A percentile compares a stretch with the other conserved stretches of the same genome.
phyloP scores from a whole-genome alignment of 1,140 invertebrate species.

The Rhagoletis pomonella region DNA sequence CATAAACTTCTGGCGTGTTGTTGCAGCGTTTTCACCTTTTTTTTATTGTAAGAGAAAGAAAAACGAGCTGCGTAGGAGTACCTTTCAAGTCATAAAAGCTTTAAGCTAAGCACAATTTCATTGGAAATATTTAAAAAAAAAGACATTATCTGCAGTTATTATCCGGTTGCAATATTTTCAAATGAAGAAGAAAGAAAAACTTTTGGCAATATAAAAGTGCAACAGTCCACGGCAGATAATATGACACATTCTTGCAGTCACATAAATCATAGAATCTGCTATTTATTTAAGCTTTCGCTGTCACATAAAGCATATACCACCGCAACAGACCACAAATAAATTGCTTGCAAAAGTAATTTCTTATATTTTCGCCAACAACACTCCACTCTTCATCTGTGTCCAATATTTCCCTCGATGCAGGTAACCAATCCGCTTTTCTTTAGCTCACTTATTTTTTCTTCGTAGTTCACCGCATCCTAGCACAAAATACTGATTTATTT shows the following conservation, averaged over 20 bases:
- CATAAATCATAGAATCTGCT: constrained; percentile 18
- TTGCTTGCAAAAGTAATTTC: not conserved
- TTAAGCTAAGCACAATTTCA: too few relatives aligned
- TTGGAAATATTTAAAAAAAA: too few relatives aligned
- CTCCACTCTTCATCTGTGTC: not conserved
- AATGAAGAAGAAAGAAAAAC: too few relatives aligned
- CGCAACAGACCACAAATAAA: constrained; percentile 4
- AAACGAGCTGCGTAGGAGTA: too few relatives aligned
- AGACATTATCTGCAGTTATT: too few relatives aligned
- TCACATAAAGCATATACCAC: not conserved
- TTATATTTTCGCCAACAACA: not conserved
- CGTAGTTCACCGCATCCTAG: not conserved
- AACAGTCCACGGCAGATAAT: not conserved
- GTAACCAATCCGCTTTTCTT: not conserved
- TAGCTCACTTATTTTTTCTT: not conserved
- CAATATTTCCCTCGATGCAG: not conserved
- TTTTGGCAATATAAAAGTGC: too few relatives aligned
- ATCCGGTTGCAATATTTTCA: too few relatives aligned
- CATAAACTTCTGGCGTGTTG: not conserved
- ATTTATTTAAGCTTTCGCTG: constrained; percentile 3
- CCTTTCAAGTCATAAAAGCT: too few relatives aligned
- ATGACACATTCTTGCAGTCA: not conserved
- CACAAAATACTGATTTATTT: too few relatives aligned
- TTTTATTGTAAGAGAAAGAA: not conserved
- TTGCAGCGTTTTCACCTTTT: not conserved